phyloP scores from a whole-genome alignment of 2,113 vertebrate genomes.

The Stictonetta naevosa region DNA sequence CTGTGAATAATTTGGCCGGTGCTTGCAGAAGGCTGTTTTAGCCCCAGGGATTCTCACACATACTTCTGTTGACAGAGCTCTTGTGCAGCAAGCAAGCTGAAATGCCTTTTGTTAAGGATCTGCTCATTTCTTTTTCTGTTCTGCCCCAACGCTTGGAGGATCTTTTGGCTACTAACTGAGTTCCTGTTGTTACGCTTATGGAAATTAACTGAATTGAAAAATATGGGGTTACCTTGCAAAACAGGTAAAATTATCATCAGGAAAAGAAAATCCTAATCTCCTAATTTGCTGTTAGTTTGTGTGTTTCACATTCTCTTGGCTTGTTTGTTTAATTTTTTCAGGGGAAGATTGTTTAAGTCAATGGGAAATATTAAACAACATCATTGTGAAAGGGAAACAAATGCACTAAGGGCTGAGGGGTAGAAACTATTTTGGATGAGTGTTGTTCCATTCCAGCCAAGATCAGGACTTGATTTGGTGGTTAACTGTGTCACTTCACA shows the following conservation, averaged over 20 bases:
- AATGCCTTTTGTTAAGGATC: conserved; percentile 73
- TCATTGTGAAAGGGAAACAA: background rate
- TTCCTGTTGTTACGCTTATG: conserved; percentile 31
- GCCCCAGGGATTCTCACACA: conserved; percentile 77
- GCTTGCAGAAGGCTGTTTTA: conserved; percentile 75
- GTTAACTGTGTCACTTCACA: conserved; percentile 1
- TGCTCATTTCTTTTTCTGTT: conserved; percentile 59
- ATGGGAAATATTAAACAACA: conserved; percentile 22
- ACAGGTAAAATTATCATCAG: conserved; percentile 57
- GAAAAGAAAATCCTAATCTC: background rate
- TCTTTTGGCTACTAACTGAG: conserved; percentile 22
- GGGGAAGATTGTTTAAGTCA: background rate
- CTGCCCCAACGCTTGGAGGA: conserved; percentile 43
- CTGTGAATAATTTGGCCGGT: conserved; percentile 79
- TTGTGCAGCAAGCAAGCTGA: conserved; percentile 70
- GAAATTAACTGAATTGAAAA: conserved; percentile 66
- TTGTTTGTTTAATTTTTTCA: conserved; percentile 15
- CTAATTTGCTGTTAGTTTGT: background rate
- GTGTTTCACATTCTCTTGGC: background rate
- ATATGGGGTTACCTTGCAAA: conserved; percentile 50
- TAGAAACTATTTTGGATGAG: background rate
- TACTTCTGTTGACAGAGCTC: conserved; percentile 80
- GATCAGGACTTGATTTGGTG: background rate
- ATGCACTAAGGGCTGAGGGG: background rate
- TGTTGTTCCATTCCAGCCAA: background rate